Base-by-base conservation (phyloP, 1,140 invertebrate genomes). In the Brachionus plicatilis region DNA sequence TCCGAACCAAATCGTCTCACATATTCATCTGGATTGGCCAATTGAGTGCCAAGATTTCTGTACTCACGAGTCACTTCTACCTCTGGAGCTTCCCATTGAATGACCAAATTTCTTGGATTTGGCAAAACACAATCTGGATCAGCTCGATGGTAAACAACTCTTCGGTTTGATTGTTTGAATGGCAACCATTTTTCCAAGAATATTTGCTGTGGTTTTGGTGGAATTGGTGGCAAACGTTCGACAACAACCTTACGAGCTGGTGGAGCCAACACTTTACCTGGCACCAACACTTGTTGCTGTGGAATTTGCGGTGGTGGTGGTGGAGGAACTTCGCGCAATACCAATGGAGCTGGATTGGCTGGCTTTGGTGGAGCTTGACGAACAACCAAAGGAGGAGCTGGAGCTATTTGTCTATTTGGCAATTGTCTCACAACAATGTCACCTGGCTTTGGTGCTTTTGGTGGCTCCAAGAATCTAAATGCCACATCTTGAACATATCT, bases 101-200 rank as follows among this genome's bases (percentile, higher is more conserved):
- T 82, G 7, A 82, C 79, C 20, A 82, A 68, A 68, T 82, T 82
- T 60, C 53, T 60, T 65, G 79, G 79, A 68, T 82, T 82, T 68
- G 37, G 53, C 20, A 68, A 41, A 27, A 45, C 14, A 68, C 79
- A 82, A 43, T 82, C 79, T 12, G 53, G 53, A 43, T 82, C 79
- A 43, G 53, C 17, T 27, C 20, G 29, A 27, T 82, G 53, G 24
- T 65, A 82, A 47, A 82, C 65, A 43, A 82, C 79, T 82, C 24
- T 60, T 65, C 79, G 27, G 37, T 68, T 82, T 68, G 56, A 53
- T 65, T 68, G 79, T 33, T 82, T 45, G 60, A 65, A 65, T 33
- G 37, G 37, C 20, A 82, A 68, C 79, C 79, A 82, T 66, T 68
- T 60, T 82, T 82, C 79, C 79, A 82, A 60, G 33, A 68, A 65